Evolutionary conservation across 2,113 vertebrate species (phyloP).

Genomic region (Ursus arctos): DNA sequence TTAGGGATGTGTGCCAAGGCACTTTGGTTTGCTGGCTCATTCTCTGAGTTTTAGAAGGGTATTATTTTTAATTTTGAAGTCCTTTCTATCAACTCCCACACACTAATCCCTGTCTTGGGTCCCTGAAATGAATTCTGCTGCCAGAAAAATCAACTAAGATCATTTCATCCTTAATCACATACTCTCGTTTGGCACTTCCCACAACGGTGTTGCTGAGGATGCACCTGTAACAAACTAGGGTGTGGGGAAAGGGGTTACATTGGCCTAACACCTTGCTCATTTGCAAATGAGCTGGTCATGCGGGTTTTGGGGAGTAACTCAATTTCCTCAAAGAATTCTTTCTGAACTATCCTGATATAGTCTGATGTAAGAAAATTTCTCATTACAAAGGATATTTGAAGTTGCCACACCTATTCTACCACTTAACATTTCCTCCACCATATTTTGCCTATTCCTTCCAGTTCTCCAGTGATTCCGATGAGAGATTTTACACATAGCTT

Average conservation of each 20-base stretch:
- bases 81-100: constrained; percentile 77
- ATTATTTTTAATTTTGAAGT: constrained; percentile 77
- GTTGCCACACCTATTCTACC: neutral
- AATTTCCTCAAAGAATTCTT: constrained; percentile 4
- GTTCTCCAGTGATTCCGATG: neutral
- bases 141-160: constrained; percentile 71
- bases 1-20: constrained; percentile 78
- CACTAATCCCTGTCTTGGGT: constrained; percentile 50
- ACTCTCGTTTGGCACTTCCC: neutral
- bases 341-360: neutral
- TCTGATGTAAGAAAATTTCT: constrained; percentile 48
- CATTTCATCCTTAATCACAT: constrained; percentile 69
- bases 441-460: constrained; percentile 35
- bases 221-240: neutral
- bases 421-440: neutral
- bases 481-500: constrained; percentile 31
- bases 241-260: neutral
- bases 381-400: constrained; percentile 45
- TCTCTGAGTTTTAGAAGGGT: constrained; percentile 73
- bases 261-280: neutral
- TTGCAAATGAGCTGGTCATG: constrained; percentile 58
- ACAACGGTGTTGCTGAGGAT: neutral
- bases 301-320: neutral
- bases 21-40: constrained; percentile 63
- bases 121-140: constrained; percentile 75